Evolutionary conservation across 1,140 invertebrate species (phyloP).

Genomic region (Drosophila tani): DNA sequence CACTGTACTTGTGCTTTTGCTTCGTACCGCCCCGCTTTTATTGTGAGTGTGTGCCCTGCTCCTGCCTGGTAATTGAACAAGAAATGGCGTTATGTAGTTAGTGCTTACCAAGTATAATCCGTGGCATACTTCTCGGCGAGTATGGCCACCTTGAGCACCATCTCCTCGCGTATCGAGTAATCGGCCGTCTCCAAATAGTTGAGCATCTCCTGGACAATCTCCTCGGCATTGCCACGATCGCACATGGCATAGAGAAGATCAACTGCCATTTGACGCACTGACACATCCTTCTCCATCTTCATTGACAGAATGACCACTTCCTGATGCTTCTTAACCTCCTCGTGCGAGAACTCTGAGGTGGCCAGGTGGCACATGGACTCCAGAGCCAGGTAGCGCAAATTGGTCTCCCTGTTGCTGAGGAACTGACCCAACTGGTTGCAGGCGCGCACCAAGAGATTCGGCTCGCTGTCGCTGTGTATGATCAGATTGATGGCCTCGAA

Average conservation of each 20-base stretch:
- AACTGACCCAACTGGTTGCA: conserved; percentile 99
- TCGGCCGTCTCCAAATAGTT: conserved; percentile 99
- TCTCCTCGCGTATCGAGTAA: conserved; percentile 99
- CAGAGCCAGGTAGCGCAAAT: conserved; percentile 98
- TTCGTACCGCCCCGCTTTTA: conserved; percentile 57
- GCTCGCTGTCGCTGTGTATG: conserved; percentile 99
- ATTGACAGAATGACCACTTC: conserved; percentile 99
- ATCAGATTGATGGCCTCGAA: conserved; percentile 99
- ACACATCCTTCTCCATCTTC: conserved; percentile 99
- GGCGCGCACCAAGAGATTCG: conserved; percentile 97
- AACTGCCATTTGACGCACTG: conserved; percentile 98
- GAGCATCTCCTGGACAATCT: conserved; percentile 99
- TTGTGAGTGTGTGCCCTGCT: conserved; percentile 36
- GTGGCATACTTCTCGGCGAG: conserved; percentile 99
- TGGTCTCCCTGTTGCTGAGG: conserved; percentile 99
- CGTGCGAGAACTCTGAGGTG: conserved; percentile 99
- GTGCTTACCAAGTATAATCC: conserved; percentile 96
- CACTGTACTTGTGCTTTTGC: conserved; percentile 29
- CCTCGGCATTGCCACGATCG: conserved; percentile 99
- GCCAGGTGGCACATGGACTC: conserved; percentile 99
- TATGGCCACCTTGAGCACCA: conserved; percentile 99
- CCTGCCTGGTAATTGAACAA: conserved; percentile 71
- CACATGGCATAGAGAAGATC: conserved; percentile 99
- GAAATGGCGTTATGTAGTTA: conserved; percentile 45
- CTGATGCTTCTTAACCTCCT: conserved; percentile 99